A percentile compares a stretch with the other conserved stretches of the same genome.
Evolutionary conservation across 2,113 vertebrate species (phyloP).

Genomic region (Amblyornis subalaris): DNA sequence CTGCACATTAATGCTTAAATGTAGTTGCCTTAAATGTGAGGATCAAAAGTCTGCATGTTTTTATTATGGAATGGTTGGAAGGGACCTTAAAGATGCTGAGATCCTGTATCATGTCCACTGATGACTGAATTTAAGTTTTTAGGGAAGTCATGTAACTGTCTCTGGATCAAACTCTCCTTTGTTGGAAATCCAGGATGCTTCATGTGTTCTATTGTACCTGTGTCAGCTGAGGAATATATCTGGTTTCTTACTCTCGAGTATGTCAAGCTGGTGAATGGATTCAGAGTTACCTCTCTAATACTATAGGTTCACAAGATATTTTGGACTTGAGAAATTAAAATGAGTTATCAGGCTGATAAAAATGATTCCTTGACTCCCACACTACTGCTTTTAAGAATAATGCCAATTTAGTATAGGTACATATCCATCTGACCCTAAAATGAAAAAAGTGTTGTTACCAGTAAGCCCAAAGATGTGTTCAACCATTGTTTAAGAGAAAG

Average conservation of each 20-base stretch:
- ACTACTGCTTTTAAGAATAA: background rate
- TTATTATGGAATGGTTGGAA: background rate
- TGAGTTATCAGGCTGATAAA: background rate
- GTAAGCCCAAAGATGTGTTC: background rate
- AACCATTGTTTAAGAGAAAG: background rate
- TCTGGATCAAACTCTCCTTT: background rate
- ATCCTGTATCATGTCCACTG: background rate
- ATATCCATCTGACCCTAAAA: background rate
- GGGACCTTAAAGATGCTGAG: no score
- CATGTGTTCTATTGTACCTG: accelerated
- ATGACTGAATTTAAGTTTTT: background rate
- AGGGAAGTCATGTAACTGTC: background rate
- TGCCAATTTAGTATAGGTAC: background rate
- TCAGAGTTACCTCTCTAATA: background rate
- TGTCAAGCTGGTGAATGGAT: background rate
- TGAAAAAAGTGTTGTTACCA: background rate
- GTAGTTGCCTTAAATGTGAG: background rate
- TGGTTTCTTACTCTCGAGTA: background rate
- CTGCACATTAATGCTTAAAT: background rate
- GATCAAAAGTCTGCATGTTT: background rate
- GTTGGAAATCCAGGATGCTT: background rate
- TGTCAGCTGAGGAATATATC: background rate
- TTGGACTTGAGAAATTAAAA: background rate
- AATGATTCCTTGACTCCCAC: background rate
- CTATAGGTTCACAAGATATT: background rate